A percentile compares a stretch with the other conserved stretches of the same genome.
Evolutionary conservation across 2,888 invertebrate genomes (phyloP).

Genomic region (Pandemis cinnamomeana): DNA sequence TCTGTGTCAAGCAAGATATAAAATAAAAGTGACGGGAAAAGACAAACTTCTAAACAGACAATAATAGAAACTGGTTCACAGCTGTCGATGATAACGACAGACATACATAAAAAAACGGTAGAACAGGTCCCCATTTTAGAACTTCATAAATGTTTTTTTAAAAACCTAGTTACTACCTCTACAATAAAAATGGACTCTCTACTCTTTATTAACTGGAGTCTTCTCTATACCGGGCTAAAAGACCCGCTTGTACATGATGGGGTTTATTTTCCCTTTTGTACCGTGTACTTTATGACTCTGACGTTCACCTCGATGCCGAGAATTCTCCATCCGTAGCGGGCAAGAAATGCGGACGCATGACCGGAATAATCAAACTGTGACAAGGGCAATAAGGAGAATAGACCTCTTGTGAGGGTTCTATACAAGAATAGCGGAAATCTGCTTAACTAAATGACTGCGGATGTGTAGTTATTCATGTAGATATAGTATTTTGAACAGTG

Average conservation of each 20-base stretch:
- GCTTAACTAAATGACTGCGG: neutral
- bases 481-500: too few species aligned
- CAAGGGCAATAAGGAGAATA: constrained; percentile 23
- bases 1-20: too few species aligned
- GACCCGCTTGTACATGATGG: constrained; percentile 15
- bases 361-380: constrained; percentile 33
- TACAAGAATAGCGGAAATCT: neutral
- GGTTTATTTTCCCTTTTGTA: constrained; percentile 20
- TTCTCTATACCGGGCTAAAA: constrained; percentile 2
- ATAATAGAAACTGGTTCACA: too few species aligned
- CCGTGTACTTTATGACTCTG: constrained; percentile 33
- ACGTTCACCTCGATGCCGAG: constrained; percentile 21
- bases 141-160: too few species aligned
- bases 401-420: neutral
- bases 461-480: too few species aligned
- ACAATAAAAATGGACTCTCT: neutral
- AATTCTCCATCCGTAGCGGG: constrained; percentile 22
- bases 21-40: too few species aligned
- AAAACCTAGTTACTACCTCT: neutral
- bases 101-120: too few species aligned
- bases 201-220: neutral
- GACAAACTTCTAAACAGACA: too few species aligned
- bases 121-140: too few species aligned
- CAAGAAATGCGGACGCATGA: constrained; percentile 29
- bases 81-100: too few species aligned